These are phyloP conservation scores for Cololabis saira DNA, from an alignment of 2,113 vertebrate genomes.

Conservation along the genomic window DNA sequence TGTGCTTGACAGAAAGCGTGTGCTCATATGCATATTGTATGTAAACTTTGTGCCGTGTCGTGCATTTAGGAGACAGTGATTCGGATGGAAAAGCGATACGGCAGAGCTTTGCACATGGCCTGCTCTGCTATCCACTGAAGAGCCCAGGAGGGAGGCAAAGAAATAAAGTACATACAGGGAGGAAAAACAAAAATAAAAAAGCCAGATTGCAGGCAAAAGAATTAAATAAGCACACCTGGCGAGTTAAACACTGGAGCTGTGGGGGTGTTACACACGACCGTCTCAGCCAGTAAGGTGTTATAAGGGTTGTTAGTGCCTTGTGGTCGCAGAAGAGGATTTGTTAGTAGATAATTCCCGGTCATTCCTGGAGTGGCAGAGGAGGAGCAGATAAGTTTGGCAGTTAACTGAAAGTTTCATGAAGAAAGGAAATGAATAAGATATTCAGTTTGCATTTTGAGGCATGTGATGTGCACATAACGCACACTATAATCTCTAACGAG, in stretches of 20 bases:
- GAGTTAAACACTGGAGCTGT: conserved; percentile 99
- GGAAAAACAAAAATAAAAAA: conserved; percentile 36
- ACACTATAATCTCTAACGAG: conserved; percentile 10
- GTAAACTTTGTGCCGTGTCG: conserved; percentile 11
- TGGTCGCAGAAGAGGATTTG: conserved; percentile 99
- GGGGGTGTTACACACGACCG: conserved; percentile 99
- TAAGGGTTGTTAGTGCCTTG: conserved; percentile 99
- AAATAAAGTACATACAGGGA: neutral
- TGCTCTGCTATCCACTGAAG: conserved; percentile 33
- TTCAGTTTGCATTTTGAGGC: neutral
- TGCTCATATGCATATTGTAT: conserved; percentile 4
- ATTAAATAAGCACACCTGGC: conserved; percentile 98
- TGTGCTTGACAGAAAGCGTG: conserved; percentile 32
- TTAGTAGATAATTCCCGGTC: conserved; percentile 99
- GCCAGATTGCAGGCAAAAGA: conserved; percentile 57
- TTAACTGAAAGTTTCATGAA: conserved; percentile 34
- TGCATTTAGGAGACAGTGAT: conserved; percentile 57
- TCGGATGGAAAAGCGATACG: conserved; percentile 66
- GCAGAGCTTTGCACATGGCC: conserved; percentile 50
- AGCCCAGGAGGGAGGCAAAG: conserved; percentile 26
- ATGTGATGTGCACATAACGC: conserved; percentile 5
- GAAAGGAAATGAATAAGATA: conserved; percentile 22
- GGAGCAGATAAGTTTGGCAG: conserved; percentile 71
- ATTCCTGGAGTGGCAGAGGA: conserved; percentile 97
- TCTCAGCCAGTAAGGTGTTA: conserved; percentile 99